Base-by-base conservation (phyloP, 1,140 invertebrate species). In the Pachyrhynchus sulphureomaculatus region DNA sequence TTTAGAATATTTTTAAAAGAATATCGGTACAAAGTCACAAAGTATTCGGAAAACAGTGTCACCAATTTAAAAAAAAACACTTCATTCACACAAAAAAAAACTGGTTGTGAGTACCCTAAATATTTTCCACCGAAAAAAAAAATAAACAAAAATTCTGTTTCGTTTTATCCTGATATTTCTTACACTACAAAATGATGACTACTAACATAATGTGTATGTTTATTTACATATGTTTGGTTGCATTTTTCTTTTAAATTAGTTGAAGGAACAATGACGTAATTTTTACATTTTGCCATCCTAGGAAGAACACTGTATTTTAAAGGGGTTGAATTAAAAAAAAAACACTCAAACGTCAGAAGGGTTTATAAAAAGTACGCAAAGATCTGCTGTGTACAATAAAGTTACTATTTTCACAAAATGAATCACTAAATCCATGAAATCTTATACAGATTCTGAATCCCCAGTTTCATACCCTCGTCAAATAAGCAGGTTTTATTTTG, bases 161-260 rank as follows among this genome's bases (percentile, higher is more conserved):
- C n/a, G n/a, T 56, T 34, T 58, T 48, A 58, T 47, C 29, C 42
- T n/a, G n/a, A n/a, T n/a, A n/a, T n/a, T n/a, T n/a, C n/a, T n/a
- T 51, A 59, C 55, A 73, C 73, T 75, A 75, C 70, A 68, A 44
- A 44, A 51, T 72, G 71, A 72, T 75, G 73, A 76, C 45, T 59
- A 59, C 74, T 73, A 73, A 6, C 70, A 68, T 69, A 69, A 69
- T 73, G 70, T 72, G 71, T 72, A 75, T 74, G 72, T 73, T 72
- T 76, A 76, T 75, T 67, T 76, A 76, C 75, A 76, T 72, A 76
- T 76, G 72, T 75, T 71, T 68, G 65, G 66, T 72, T 68, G 69
- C 62, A 65, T 15, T 12, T 57, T 48, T 21, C 23, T 13, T 24
- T 41, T 20, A 20, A 36, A 36, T 54, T 54, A 54, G 23, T 54